These are phyloP conservation scores for Brotula barbata DNA, from an alignment of 2,797 vertebrate genomes.

Conservation along the genomic window DNA sequence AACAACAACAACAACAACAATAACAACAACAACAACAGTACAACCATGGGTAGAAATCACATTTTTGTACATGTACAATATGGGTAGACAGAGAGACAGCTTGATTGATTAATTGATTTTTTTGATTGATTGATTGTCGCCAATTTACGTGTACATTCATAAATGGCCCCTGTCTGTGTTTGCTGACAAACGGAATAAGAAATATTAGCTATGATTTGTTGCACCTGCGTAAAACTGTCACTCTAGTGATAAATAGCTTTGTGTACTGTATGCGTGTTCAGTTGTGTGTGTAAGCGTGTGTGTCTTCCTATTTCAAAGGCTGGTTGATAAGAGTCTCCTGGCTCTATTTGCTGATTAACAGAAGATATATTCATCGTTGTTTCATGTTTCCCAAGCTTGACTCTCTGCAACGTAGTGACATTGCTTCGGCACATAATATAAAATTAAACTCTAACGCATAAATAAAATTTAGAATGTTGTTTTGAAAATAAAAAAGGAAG, in stretches of 20 bases:
- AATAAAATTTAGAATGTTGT: neutral
- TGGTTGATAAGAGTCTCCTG: conserved; percentile 17
- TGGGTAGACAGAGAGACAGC: no score
- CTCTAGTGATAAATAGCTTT: neutral
- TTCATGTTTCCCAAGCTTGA: conserved; percentile 3
- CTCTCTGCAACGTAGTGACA: conserved; percentile 2
- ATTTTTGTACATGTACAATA: no score
- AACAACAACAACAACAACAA: no score
- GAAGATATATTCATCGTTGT: conserved; percentile 17
- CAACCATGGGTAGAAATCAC: no score
- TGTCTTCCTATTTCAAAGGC: conserved; percentile 4
- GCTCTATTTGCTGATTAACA: conserved; percentile 36
- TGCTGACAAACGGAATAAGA: no score
- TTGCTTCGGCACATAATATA: neutral
- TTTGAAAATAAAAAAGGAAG: neutral
- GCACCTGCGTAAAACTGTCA: neutral
- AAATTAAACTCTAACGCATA: neutral
- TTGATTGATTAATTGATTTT: no score
- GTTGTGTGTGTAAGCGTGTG: conserved; percentile 2
- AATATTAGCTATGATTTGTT: no score
- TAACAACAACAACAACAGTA: no score
- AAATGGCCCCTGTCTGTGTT: no score
- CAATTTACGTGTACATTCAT: no score
- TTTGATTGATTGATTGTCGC: no score
- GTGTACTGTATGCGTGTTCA: neutral